Evolutionary conservation across 2,797 vertebrate species (phyloP).

Genomic region (Parauchenoglanis ngamensis): DNA sequence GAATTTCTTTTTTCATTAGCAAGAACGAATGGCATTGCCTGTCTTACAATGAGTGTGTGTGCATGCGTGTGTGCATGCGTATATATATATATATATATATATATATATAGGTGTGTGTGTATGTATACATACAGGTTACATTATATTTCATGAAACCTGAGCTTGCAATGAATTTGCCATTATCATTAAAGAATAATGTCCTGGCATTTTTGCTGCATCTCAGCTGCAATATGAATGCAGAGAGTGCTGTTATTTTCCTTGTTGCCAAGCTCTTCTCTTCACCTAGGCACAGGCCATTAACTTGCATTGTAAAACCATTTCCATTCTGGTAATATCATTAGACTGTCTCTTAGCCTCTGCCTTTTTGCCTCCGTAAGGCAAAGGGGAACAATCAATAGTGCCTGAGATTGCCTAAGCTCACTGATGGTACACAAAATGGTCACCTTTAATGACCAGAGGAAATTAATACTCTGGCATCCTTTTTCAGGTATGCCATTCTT

Average conservation of each 20-base stretch:
- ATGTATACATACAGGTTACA: no score
- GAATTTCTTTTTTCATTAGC: neutral
- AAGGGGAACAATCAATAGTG: constrained; percentile 72
- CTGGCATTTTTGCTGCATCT: constrained; percentile 14
- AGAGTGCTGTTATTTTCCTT: constrained; percentile 27
- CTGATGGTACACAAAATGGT: constrained; percentile 45
- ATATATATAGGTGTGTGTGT: no score
- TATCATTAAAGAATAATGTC: constrained; percentile 29
- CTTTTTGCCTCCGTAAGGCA: constrained; percentile 61
- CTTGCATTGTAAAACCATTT: constrained; percentile 59
- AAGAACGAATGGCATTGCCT: neutral
- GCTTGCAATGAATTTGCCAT: constrained; percentile 9
- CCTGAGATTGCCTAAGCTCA: constrained; percentile 51
- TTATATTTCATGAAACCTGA: neutral
- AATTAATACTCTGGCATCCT: constrained; percentile 31
- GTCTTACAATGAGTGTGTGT: no score
- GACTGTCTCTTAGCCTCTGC: constrained; percentile 67
- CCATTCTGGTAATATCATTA: constrained; percentile 67
- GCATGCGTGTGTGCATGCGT: no score
- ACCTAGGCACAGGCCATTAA: constrained; percentile 53
- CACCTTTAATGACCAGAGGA: constrained; percentile 51
- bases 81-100: no score
- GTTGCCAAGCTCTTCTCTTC: constrained; percentile 13
- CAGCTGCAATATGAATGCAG: constrained; percentile 15
- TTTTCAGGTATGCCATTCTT: neutral